phyloP scores from a whole-genome alignment of 2,888 invertebrate species.

The Pyrrhosoma nymphula region DNA sequence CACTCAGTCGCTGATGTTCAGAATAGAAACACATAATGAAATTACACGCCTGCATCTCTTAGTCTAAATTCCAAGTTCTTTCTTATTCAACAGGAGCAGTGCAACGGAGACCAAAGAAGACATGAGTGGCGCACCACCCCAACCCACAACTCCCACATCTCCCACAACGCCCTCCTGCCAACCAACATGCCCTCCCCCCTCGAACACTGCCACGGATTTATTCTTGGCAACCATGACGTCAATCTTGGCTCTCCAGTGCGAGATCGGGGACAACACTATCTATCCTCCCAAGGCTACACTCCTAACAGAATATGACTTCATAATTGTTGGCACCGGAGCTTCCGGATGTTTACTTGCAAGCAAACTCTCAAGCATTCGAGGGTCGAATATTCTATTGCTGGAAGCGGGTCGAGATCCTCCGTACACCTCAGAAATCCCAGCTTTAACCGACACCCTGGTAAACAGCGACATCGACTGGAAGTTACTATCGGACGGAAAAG shows the following conservation, averaged over 20 bases:
- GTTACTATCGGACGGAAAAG: not conserved
- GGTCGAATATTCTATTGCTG: not conserved
- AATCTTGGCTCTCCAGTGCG: not conserved
- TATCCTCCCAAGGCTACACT: not conserved
- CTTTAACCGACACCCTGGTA: not conserved
- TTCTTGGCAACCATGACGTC: not conserved
- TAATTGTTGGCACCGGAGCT: slow-evolving; percentile 89
- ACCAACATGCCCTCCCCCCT: not conserved
- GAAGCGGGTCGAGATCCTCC: not conserved
- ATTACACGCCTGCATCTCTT: too few species aligned
- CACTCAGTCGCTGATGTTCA: too few species aligned
- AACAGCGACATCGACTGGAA: not conserved
- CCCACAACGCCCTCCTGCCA: too few species aligned
- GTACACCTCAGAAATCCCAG: not conserved
- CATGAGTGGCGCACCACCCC: too few species aligned
- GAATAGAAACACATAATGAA: too few species aligned
- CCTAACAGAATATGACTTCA: slow-evolving; percentile 86
- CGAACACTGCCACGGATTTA: not conserved
- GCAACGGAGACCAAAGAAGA: too few species aligned
- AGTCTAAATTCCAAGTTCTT: too few species aligned
- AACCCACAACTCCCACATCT: too few species aligned
- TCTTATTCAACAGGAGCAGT: too few species aligned
- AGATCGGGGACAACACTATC: not conserved
- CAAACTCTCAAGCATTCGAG: slow-evolving; percentile 83
- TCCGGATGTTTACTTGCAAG: slow-evolving; percentile 89